Percentiles rank a stretch among this genome's conserved stretches.
These are phyloP conservation scores for Polymixis lichenea DNA, from an alignment of 2,888 invertebrate species.

Conservation along the genomic window DNA sequence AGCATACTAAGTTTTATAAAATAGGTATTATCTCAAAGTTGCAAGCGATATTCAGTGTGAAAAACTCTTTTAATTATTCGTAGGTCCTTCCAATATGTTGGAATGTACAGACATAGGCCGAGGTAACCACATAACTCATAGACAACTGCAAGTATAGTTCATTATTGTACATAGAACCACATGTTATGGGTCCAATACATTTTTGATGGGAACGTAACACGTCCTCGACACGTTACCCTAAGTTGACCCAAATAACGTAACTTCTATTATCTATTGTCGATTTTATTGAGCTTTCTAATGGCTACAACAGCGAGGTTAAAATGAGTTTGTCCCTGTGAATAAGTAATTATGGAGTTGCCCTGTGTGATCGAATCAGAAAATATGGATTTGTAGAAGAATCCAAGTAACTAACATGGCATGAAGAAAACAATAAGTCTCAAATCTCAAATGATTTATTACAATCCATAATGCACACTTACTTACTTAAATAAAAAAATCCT, in stretches of 20 bases:
- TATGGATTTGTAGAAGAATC: background rate
- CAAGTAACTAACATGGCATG: background rate
- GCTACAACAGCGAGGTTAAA: background rate
- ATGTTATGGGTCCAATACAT: constrained; percentile 10
- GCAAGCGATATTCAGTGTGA: too few species aligned
- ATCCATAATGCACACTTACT: too few species aligned
- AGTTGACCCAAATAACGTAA: constrained; percentile 46
- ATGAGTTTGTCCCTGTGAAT: background rate
- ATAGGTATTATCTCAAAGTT: too few species aligned
- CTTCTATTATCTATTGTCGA: constrained; percentile 17
- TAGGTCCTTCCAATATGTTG: too few species aligned
- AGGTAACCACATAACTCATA: too few species aligned
- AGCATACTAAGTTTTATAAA: too few species aligned
- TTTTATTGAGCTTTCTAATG: constrained; percentile 16
- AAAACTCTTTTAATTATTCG: too few species aligned
- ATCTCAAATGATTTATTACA: too few species aligned
- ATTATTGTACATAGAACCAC: background rate
- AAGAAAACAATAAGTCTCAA: too few species aligned
- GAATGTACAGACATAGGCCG: too few species aligned
- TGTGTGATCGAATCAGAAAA: background rate
- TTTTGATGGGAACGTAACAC: constrained; percentile 39
- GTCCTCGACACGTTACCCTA: constrained; percentile 43
- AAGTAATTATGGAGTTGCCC: background rate
- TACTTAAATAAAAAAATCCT: too few species aligned
- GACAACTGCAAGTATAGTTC: too few species aligned